Conservation (phyloP, 2,888 invertebrate species). For the Brachyopa scutellaris region DNA sequence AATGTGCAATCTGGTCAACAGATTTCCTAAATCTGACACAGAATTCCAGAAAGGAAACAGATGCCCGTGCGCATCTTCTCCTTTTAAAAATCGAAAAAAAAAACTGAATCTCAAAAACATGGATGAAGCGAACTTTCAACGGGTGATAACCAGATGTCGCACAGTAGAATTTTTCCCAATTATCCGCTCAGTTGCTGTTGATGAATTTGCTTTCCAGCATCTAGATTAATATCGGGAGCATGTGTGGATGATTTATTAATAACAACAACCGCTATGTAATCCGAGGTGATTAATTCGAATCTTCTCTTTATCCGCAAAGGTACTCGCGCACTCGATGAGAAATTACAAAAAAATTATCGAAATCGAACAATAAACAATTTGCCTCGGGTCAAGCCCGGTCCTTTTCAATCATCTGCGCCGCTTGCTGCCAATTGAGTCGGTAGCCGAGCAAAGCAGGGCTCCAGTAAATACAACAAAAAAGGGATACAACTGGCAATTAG, state of each 20-base stretch:
- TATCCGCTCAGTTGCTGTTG: slow-evolving; percentile 52
- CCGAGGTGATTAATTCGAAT: slow-evolving; percentile 40
- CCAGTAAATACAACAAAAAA: slow-evolving; percentile 6
- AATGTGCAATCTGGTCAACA: slow-evolving; percentile 67
- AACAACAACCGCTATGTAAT: slow-evolving; percentile 40
- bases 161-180: slow-evolving; percentile 62
- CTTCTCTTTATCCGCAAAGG: slow-evolving; percentile 23
- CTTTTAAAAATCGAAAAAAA: background rate
- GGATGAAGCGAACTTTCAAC: slow-evolving; percentile 51
- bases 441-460: slow-evolving; percentile 3
- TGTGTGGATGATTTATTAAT: slow-evolving; percentile 55
- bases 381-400: slow-evolving; percentile 28
- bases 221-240: slow-evolving; percentile 42
- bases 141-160: slow-evolving; percentile 69
- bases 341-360: slow-evolving; percentile 47
- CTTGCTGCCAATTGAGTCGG: background rate
- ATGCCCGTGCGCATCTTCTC: slow-evolving; percentile 4
- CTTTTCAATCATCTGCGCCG: slow-evolving; percentile 42
- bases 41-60: slow-evolving; percentile 35
- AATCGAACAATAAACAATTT: slow-evolving; percentile 66
- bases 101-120: slow-evolving; percentile 7
- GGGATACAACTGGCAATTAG: slow-evolving; percentile 16
- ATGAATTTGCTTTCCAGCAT: slow-evolving; percentile 38
- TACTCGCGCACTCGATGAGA: slow-evolving; percentile 13
- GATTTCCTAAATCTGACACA: slow-evolving; percentile 63